Base-by-base conservation (phyloP, 2,797 vertebrate species). In the Danio aesculapii region DNA sequence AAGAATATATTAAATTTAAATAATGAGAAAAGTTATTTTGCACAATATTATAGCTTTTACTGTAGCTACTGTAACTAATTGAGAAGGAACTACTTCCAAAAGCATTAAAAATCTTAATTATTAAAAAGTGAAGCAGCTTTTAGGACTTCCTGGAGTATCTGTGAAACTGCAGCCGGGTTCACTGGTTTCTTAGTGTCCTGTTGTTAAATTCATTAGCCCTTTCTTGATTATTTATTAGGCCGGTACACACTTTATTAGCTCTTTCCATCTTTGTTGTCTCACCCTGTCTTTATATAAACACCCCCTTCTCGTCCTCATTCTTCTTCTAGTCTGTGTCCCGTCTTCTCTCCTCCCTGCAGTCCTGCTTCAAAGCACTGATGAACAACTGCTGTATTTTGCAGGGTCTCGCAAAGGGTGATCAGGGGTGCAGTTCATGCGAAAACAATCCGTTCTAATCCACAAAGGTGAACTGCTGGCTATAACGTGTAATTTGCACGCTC, bases 191-290 rank as follows among this genome's bases (percentile, higher is more conserved):
- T 11, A 67, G 14, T 53, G 30, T 75, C 64, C 17, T 69, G 84
- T 72, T 90, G 84, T 88, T 81, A 85, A 84, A 87, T 88, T 87
- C 73, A 89, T 76, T 66, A 81, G 82, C 87, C 58, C 50, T 49
- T 70, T 76, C 86, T 76, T 84, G 74, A 90, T 91, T 73, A 90
- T 92, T 90, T 87, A 86, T 86, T 87, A 49, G 55, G 19, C 19
- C 50, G 16, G 81, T 50, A 85, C 88, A 90, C 88, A 89, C 90
- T 89, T 90, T 91, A 88, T 92, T 93, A 91, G 90, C 84, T 86
- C 77, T 58, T 83, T 85, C 19, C 68, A 82, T 86, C 67, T 75
- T 79, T 21, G 47, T 81, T 67, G 62, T 53, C 50, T 59, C 13
- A 11, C 62, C 58, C 71, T 76, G 70, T 82, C 71, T 64, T 72